These are phyloP conservation scores for Psilopsiagon aymara DNA, from an alignment of 2,113 vertebrate genomes.

Conservation along the genomic window DNA sequence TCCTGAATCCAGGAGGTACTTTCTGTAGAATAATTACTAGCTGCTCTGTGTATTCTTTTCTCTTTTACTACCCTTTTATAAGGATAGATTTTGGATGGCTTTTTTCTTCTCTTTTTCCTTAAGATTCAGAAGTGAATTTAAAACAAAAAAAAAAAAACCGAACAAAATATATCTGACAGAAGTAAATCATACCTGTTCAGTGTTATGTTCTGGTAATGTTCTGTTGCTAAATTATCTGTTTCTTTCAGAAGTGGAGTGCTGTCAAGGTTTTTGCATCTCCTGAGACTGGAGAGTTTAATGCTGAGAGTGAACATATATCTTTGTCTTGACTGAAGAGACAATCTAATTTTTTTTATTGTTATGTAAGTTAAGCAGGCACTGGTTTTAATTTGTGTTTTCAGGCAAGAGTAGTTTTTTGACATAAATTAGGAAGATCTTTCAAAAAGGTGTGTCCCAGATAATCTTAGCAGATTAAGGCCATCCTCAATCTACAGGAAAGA, in stretches of 20 bases:
- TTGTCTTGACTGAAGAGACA: background rate
- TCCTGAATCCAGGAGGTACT: background rate
- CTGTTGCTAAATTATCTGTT: background rate
- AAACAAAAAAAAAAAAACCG: background rate
- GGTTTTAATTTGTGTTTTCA: constrained; percentile 12
- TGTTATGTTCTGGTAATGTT: background rate
- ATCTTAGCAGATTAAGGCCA: background rate
- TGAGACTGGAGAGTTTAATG: background rate
- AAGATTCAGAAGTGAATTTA: background rate
- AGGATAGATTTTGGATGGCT: background rate
- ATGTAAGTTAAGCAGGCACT: background rate
- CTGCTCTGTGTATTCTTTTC: background rate
- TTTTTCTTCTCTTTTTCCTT: background rate
- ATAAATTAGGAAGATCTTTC: background rate
- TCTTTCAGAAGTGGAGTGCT: background rate
- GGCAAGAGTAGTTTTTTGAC: background rate
- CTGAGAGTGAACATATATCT: background rate
- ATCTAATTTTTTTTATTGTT: background rate
- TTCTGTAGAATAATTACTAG: background rate
- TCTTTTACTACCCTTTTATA: background rate
- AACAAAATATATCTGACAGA: background rate
- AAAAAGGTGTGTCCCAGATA: background rate
- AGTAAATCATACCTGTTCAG: background rate
- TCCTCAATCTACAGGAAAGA: background rate
- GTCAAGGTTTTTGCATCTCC: background rate